Percentiles rank a stretch among this genome's conserved stretches.
Conservation (phyloP, 2,888 invertebrate genomes). For the Timema podura region DNA sequence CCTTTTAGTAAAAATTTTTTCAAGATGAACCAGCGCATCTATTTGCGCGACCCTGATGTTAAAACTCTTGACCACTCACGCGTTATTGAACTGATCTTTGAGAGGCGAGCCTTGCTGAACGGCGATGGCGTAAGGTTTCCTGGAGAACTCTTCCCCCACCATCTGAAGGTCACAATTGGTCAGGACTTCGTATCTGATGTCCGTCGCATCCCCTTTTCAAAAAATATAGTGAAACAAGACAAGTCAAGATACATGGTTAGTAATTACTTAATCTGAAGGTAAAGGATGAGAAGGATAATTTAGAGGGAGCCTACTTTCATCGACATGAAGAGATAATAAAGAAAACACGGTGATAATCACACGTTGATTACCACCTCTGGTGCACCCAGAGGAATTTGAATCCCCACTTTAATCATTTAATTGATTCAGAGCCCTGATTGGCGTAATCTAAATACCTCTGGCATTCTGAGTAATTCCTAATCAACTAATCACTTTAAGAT, state of each 20-base stretch:
- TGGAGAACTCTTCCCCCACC: constrained; percentile 94
- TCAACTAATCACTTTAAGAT: too few species aligned
- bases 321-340: background rate
- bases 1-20: too few species aligned
- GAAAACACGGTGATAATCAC: too few species aligned
- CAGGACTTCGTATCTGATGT: constrained; percentile 74
- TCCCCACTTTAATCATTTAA: too few species aligned
- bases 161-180: constrained; percentile 85
- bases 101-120: constrained; percentile 94
- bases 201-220: constrained; percentile 77
- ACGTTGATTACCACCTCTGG: too few species aligned
- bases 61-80: constrained; percentile 58
- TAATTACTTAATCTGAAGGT: too few species aligned
- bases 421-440: too few species aligned
- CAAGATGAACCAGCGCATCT: too few species aligned
- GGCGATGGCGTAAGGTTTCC: constrained; percentile 95
- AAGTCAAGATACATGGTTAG: too few species aligned
- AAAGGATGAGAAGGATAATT: background rate
- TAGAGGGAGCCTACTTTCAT: background rate
- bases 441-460: too few species aligned
- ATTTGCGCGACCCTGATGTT: background rate
- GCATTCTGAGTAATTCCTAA: too few species aligned
- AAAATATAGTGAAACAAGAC: background rate
- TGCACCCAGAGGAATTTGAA: too few species aligned
- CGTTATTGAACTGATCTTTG: constrained; percentile 91